Percentiles rank a stretch among this genome's conserved stretches.
Evolutionary conservation across 2,113 vertebrate species (phyloP).

Genomic region (Myotis davidii): DNA sequence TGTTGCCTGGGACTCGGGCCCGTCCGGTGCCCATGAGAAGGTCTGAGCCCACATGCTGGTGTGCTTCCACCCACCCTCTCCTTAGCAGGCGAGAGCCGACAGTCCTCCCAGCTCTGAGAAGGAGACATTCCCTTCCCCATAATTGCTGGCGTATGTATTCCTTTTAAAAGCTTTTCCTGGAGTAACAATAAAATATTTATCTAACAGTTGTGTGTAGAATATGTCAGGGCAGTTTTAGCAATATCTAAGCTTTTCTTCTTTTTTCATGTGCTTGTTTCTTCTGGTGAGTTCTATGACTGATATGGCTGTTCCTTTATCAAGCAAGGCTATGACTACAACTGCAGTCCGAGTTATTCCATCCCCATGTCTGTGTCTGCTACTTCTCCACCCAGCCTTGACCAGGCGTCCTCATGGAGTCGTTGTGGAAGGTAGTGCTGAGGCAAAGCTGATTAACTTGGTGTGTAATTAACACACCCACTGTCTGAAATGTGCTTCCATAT

Average conservation of each 20-base stretch:
- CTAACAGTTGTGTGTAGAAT: constrained; percentile 60
- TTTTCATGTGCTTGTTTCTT: constrained; percentile 57
- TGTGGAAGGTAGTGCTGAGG: not conserved
- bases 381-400: not conserved
- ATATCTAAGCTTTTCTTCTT: constrained; percentile 38
- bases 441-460: not conserved
- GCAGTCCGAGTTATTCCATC: not conserved
- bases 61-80: not conserved
- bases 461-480: not conserved
- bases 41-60: not conserved
- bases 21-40: not conserved
- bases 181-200: constrained; percentile 88
- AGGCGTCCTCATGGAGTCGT: not conserved
- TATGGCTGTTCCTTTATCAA: not conserved
- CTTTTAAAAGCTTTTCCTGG: constrained; percentile 87
- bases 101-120: constrained; percentile 65
- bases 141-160: constrained; percentile 76
- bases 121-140: not conserved
- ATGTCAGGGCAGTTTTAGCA: constrained; percentile 68
- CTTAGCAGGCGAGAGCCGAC: constrained; percentile 58
- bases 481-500: not conserved
- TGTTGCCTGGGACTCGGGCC: not conserved
- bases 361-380: accelerated
- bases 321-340: not conserved
- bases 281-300: not conserved